Evolutionary conservation across 1,140 invertebrate genomes (phyloP).

Genomic region (Aphelinus atriplicis): DNA sequence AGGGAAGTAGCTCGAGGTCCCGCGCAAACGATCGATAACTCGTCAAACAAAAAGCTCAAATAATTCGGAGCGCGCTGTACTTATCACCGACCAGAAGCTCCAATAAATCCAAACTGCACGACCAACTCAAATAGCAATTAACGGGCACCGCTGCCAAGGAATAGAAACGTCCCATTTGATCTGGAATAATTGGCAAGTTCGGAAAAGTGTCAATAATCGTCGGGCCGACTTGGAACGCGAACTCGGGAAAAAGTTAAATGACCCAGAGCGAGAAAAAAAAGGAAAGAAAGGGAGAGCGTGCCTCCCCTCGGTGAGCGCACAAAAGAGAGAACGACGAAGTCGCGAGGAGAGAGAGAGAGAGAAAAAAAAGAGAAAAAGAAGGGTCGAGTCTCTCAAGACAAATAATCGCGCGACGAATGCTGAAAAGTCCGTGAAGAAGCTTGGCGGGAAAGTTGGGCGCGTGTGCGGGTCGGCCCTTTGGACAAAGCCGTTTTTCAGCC

Average conservation of each 20-base stretch:
- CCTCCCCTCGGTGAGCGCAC: neutral
- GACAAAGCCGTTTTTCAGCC: constrained; percentile 46
- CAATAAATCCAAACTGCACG: no score
- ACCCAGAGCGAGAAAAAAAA: constrained; percentile 29
- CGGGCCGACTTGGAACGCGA: neutral
- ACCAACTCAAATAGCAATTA: neutral
- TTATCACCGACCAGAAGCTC: no score
- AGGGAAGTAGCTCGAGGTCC: no score
- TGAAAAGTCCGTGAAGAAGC: constrained; percentile 28
- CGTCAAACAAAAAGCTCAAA: neutral
- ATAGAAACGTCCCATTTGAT: neutral
- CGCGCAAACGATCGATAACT: neutral
- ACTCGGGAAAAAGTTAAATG: constrained; percentile 32
- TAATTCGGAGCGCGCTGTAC: neutral
- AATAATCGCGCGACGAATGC: constrained; percentile 26
- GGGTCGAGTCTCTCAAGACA: constrained; percentile 8
- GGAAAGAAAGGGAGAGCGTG: constrained; percentile 19
- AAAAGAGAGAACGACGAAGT: no score
- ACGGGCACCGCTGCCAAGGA: neutral
- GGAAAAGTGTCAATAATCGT: constrained; percentile 28
- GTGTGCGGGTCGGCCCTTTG: neutral
- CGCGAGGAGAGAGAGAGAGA: neutral
- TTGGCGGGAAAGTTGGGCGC: neutral
- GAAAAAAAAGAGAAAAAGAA: no score
- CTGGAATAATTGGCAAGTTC: constrained; percentile 13